A percentile compares a stretch with the other conserved stretches of the same genome.
These are phyloP conservation scores for Hypomesus transpacificus DNA, from an alignment of 2,113 vertebrate species.

Conservation along the genomic window DNA sequence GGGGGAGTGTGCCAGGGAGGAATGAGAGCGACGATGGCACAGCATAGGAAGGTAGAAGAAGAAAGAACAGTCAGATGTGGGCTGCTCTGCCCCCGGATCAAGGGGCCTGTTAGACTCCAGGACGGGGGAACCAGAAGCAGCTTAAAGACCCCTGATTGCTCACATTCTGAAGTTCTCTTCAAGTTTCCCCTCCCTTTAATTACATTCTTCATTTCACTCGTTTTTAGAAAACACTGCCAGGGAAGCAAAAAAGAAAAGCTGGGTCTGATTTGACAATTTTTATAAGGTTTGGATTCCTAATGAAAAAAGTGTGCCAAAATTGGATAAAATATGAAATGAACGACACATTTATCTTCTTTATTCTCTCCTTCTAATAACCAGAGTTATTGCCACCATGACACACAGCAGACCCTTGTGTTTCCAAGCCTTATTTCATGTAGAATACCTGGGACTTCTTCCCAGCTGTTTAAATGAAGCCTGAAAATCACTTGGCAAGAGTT, in stretches of 20 bases:
- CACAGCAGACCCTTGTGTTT: conserved; percentile 63
- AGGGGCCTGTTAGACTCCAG: background rate
- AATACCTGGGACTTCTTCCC: conserved; percentile 51
- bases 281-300: conserved; percentile 65
- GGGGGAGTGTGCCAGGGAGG: conserved; percentile 43
- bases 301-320: conserved; percentile 63
- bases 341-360: conserved; percentile 68
- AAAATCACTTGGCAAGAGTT: conserved; percentile 53
- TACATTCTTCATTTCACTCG: conserved; percentile 67
- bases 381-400: conserved; percentile 61
- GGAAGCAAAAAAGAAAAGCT: conserved; percentile 48
- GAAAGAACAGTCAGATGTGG: conserved; percentile 36
- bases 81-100: conserved; percentile 13
- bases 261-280: conserved; percentile 60
- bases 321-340: conserved; percentile 64
- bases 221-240: conserved; percentile 66
- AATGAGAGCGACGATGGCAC: conserved; percentile 28
- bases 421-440: conserved; percentile 50
- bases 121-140: conserved; percentile 44
- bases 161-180: conserved; percentile 64
- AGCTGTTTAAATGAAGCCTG: conserved; percentile 46
- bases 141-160: conserved; percentile 64
- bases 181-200: conserved; percentile 69
- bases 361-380: conserved; percentile 65
- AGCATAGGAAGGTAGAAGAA: conserved; percentile 27